Conservation (phyloP, 2,888 invertebrate species). For the Chrysolina oricalcia region DNA sequence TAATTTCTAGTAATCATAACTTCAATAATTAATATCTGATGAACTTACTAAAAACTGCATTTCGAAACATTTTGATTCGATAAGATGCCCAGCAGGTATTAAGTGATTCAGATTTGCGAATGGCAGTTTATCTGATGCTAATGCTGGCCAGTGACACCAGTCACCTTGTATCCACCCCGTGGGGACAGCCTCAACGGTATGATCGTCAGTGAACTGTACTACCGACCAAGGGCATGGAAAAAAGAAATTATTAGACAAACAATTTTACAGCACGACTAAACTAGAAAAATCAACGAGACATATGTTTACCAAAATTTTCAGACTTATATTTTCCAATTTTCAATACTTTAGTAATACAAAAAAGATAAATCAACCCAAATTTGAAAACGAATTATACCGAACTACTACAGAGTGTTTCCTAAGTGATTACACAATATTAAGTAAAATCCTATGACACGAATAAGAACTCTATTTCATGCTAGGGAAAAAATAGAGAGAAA, state of each 20-base stretch:
- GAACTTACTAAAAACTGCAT: constrained; percentile 30
- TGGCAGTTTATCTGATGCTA: constrained; percentile 24
- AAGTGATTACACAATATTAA: background rate
- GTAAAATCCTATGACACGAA: background rate
- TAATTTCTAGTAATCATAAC: background rate
- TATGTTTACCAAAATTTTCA: background rate
- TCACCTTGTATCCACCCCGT: constrained; percentile 1
- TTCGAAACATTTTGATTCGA: constrained; percentile 26
- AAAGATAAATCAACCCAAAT: too few species aligned
- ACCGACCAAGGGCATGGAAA: constrained; percentile 17
- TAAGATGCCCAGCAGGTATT: constrained; percentile 20
- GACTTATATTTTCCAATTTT: background rate
- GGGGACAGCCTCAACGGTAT: constrained; percentile 33
- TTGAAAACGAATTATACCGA: background rate
- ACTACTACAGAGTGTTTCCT: background rate
- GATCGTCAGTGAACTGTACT: constrained; percentile 34
- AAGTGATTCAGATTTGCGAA: constrained; percentile 30
- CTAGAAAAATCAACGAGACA: background rate
- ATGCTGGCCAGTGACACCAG: constrained; percentile 32
- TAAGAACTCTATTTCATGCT: background rate
- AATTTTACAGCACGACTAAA: constrained; percentile 1
- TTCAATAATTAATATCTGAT: too few species aligned
- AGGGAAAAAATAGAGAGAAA: too few species aligned
- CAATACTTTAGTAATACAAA: background rate
- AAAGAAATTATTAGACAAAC: constrained; percentile 10